Percentiles rank a stretch among this genome's conserved stretches.
Evolutionary conservation across 2,797 vertebrate species (phyloP).

Genomic region (Halcyon smyrnensis): DNA sequence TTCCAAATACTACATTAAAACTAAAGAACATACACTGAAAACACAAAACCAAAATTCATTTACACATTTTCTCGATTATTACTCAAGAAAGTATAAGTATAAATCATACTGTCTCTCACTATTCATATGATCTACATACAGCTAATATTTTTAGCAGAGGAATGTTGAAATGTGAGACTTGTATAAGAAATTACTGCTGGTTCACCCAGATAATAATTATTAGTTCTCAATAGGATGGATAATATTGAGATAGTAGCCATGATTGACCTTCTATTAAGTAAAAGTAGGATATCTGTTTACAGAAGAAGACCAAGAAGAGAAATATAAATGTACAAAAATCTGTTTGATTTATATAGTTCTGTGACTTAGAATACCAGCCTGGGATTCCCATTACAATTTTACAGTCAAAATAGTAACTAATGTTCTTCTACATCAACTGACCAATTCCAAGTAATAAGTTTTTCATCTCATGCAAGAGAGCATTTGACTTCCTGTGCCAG

Average conservation of each 20-base stretch:
- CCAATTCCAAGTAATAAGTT: neutral
- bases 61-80: neutral
- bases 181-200: neutral
- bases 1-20: neutral
- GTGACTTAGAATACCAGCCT: neutral
- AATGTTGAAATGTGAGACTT: neutral
- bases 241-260: neutral
- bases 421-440: neutral
- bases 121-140: neutral
- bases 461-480: neutral
- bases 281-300: neutral
- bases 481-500: neutral
- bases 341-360: neutral
- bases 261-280: neutral
- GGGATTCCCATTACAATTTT: neutral
- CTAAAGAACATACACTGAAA: neutral
- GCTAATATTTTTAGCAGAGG: neutral
- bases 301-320: neutral
- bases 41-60: neutral
- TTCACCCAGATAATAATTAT: neutral
- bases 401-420: neutral
- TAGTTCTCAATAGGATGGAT: neutral
- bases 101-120: neutral
- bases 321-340: neutral
- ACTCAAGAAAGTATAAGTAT: neutral